phyloP scores from a whole-genome alignment of 2,888 invertebrate species.

The Drosophila mimetica region DNA sequence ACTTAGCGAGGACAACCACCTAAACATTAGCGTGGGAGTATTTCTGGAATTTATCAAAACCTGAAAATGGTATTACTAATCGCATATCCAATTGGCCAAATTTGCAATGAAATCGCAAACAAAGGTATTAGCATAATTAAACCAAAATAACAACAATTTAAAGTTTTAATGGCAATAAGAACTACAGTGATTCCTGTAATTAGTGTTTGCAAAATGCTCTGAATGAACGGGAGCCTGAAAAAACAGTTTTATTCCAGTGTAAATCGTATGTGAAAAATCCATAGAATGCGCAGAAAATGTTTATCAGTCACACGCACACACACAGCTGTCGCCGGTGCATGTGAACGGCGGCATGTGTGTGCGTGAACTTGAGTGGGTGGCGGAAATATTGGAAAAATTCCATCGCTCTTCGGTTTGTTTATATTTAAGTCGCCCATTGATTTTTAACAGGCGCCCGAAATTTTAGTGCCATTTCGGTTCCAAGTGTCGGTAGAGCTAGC shows the following conservation, averaged over 20 bases:
- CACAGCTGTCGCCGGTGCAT: conserved; percentile 37
- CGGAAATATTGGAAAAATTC: conserved; percentile 42
- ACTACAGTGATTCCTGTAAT: neutral
- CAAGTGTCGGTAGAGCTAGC: conserved; percentile 1
- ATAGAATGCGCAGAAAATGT: conserved; percentile 52
- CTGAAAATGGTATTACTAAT: too few relatives aligned
- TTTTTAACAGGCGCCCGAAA: conserved; percentile 35
- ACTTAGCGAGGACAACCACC: too few relatives aligned
- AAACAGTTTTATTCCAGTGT: neutral
- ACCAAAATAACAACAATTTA: neutral
- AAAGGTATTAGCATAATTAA: conserved; percentile 20
- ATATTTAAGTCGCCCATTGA: conserved; percentile 43
- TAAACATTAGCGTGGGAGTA: too few relatives aligned
- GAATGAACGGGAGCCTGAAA: neutral
- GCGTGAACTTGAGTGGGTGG: conserved; percentile 43
- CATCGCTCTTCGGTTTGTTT: conserved; percentile 41
- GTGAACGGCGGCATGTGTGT: conserved; percentile 7
- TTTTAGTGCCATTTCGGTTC: conserved; percentile 18
- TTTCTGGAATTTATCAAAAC: too few relatives aligned
- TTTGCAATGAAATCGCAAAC: conserved; percentile 30
- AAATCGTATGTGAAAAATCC: conserved; percentile 66
- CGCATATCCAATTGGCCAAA: too few relatives aligned
- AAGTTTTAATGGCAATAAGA: neutral
- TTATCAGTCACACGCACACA: conserved; percentile 56
- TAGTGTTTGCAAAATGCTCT: neutral